Percentiles rank a stretch among this genome's conserved stretches.
Conservation (phyloP, 2,113 vertebrate genomes). For the Neotoma lepida region DNA sequence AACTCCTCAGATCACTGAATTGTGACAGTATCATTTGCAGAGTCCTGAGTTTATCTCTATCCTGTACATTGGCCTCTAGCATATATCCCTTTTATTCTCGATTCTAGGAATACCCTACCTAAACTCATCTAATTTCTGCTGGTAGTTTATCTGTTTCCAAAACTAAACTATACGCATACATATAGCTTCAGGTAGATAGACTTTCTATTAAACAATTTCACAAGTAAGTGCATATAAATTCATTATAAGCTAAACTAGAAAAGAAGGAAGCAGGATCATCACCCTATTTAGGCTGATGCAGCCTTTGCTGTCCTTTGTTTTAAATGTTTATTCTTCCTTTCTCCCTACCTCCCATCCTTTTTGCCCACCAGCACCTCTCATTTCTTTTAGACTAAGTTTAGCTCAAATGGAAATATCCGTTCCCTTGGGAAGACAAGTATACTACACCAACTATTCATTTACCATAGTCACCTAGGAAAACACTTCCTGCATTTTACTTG, state of each 20-base stretch:
- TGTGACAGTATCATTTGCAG: not conserved
- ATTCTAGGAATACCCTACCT: not conserved
- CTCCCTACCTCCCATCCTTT: not conserved
- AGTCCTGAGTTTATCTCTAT: not conserved
- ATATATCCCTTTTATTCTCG: not conserved
- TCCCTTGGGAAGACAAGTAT: not conserved
- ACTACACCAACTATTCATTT: not conserved
- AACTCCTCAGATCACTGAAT: not conserved
- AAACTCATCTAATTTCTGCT: slow-evolving; percentile 22
- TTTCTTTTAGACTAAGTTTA: not conserved
- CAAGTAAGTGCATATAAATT: not conserved
- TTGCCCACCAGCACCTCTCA: not conserved
- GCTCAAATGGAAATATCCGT: not conserved
- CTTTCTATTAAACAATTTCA: not conserved
- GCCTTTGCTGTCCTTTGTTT: not conserved
- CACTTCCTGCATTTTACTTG: not conserved
- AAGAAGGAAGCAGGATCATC: not conserved
- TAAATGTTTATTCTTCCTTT: not conserved
- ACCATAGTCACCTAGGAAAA: not conserved
- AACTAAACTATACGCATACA: not conserved
- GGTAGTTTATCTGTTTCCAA: slow-evolving; percentile 7
- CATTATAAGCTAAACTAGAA: not conserved
- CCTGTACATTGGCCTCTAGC: not conserved
- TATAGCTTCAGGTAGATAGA: not conserved
- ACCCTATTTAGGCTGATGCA: not conserved